Conservation (phyloP, 1,140 invertebrate genomes). For the Magallana gigas region DNA sequence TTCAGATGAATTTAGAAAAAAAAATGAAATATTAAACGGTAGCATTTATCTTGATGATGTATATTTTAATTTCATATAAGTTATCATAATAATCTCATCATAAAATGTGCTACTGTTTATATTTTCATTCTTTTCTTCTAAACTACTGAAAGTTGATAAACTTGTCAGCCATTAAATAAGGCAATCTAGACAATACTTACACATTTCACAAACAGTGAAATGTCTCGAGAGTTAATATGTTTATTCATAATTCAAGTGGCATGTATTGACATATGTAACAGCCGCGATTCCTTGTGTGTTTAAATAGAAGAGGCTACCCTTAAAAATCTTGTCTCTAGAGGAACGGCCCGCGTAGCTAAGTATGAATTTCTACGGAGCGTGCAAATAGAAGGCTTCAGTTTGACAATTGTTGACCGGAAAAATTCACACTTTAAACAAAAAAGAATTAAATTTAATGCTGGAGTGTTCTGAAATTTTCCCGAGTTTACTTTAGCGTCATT, state of each 20-base stretch:
- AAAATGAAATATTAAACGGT: neutral
- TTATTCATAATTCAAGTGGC: conserved; percentile 42
- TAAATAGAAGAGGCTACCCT: conserved; percentile 13
- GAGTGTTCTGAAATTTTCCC: conserved; percentile 23
- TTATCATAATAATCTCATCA: neutral
- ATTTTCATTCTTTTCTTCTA: neutral
- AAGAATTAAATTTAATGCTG: conserved; percentile 49
- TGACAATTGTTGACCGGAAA: conserved; percentile 37
- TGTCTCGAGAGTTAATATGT: conserved; percentile 38
- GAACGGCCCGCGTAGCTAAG: neutral
- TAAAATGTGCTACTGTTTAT: neutral
- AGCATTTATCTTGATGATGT: neutral
- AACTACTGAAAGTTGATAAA: neutral
- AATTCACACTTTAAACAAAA: conserved; percentile 56
- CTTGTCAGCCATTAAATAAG: conserved; percentile 5
- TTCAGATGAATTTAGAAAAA: too few species aligned
- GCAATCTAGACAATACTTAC: neutral
- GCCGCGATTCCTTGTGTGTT: conserved; percentile 4
- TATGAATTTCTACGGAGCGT: conserved; percentile 16
- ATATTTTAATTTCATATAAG: neutral
- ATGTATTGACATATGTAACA: conserved; percentile 46
- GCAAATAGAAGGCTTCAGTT: conserved; percentile 36
- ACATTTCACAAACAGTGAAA: conserved; percentile 33
- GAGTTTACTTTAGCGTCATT: conserved; percentile 23
- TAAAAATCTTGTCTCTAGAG: conserved; percentile 35